These are phyloP conservation scores for Falcunculus frontatus DNA, from an alignment of 2,113 vertebrate species.

Conservation along the genomic window DNA sequence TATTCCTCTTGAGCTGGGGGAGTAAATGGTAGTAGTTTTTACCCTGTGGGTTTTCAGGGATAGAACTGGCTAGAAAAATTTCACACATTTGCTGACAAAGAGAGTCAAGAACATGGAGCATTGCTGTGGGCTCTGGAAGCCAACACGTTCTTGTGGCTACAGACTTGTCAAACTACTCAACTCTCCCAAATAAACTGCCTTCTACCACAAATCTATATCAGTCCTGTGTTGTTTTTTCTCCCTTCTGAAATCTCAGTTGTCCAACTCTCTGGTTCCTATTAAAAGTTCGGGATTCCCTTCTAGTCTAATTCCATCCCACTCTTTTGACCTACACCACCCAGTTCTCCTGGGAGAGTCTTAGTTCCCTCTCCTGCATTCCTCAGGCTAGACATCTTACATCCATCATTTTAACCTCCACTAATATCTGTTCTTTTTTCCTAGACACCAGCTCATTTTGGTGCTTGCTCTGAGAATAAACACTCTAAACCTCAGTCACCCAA, in stretches of 20 bases:
- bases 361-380: neutral
- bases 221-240: rapidly evolving
- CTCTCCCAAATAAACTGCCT: neutral
- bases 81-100: neutral
- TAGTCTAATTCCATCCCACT: neutral
- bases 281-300: neutral
- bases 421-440: rapidly evolving
- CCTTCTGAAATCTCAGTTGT: neutral
- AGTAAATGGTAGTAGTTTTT: neutral
- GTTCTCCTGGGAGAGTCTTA: neutral
- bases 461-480: neutral
- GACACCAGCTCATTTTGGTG: neutral
- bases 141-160: neutral
- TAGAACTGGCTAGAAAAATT: neutral
- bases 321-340: neutral
- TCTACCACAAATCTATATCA: rapidly evolving
- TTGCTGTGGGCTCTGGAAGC: neutral
- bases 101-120: neutral
- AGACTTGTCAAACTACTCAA: neutral
- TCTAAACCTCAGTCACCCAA: neutral
- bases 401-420: neutral
- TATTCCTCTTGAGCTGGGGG: neutral
- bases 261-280: neutral
- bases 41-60: neutral
- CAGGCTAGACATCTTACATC: neutral